Evolutionary conservation across 2,888 invertebrate genomes (phyloP), one percentile per base, ranked within the genome.

Genomic region (Spisula solida): DNA sequence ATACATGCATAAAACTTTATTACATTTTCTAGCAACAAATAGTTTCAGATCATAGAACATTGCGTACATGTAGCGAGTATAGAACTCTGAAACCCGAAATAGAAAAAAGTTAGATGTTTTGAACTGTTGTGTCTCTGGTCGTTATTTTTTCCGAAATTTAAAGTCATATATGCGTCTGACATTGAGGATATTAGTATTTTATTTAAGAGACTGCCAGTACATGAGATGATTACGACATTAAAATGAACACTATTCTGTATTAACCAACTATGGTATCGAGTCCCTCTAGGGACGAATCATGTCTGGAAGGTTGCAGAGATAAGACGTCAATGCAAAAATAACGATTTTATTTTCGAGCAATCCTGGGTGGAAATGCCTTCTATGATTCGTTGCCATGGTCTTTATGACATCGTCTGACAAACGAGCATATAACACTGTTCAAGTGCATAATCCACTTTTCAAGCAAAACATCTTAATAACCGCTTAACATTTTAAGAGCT

Each of bases 261-360:
- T 66, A 66, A 66, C n/a, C n/a, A 66, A 66, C 10, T 25, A 25
- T 25, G n/a, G 60, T 25, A 25, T 25, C 10, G 5, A 5, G 12
- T 25, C n/a, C 25, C 60, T 66, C 60, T 25, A n/a, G 60, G 25
- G 60, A n/a, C 10, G 10, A 8, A 66, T 66, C 20, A 66, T 10
- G 60, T 25, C 60, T n/a, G 60, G 10, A 25, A 25, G 6, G 25
- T 10, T 8, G 41, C 10, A 66, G 25, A 5, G 60, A 66, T 25
- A 66, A 66, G 60, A 66, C 60, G 60, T n/a, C 60, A 66, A 25
- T 25, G 60, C 60, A 66, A 66, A 56, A 66, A 66, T 25, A 66
- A 25, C n/a, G 60, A 66, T 66, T 66, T 25, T 66, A 66, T 66
- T 66, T 66, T 66, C 20, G 25, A 25, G 25, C 25, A 66, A 66